Conservation (phyloP, 1,140 invertebrate species). For the Cotesia chilonis region DNA sequence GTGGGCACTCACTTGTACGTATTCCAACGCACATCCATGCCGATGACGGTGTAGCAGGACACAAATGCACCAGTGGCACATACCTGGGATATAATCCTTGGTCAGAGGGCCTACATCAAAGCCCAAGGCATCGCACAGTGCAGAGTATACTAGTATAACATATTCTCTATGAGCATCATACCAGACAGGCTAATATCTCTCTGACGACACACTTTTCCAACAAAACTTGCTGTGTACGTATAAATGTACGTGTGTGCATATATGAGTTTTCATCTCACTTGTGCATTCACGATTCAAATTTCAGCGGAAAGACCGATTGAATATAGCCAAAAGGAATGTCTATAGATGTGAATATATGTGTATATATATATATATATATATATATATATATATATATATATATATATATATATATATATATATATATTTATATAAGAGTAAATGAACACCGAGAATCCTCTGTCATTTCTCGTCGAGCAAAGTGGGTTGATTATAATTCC, state of each 20-base stretch:
- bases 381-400: not conserved
- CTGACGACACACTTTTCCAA: conserved; percentile 12
- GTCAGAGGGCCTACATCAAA: conserved; percentile 53
- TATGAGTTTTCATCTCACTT: too few relatives aligned
- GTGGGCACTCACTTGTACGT: conserved; percentile 2
- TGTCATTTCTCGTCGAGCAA: conserved; percentile 19
- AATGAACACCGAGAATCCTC: conserved; percentile 13
- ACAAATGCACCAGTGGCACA: not conserved
- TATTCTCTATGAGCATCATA: conserved; percentile 58
- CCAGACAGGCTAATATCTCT: conserved; percentile 14
- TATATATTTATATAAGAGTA: conserved; percentile 3
- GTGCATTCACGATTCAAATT: not conserved
- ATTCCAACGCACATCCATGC: not conserved
- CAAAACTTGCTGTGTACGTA: not conserved
- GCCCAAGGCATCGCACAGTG: conserved; percentile 37
- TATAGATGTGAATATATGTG: not conserved
- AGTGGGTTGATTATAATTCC: conserved; percentile 31
- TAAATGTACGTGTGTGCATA: not conserved
- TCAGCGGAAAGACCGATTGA: not conserved
- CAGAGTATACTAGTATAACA: conserved; percentile 41
- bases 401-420: too few relatives aligned
- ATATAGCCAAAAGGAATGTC: conserved; percentile 2
- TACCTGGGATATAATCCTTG: conserved; percentile 47
- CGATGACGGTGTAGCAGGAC: not conserved
- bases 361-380: conserved; percentile 1